Percentiles rank a stretch among this genome's conserved stretches.
Evolutionary conservation across 2,888 invertebrate species (phyloP).

Genomic region (Mythimna albipuncta): DNA sequence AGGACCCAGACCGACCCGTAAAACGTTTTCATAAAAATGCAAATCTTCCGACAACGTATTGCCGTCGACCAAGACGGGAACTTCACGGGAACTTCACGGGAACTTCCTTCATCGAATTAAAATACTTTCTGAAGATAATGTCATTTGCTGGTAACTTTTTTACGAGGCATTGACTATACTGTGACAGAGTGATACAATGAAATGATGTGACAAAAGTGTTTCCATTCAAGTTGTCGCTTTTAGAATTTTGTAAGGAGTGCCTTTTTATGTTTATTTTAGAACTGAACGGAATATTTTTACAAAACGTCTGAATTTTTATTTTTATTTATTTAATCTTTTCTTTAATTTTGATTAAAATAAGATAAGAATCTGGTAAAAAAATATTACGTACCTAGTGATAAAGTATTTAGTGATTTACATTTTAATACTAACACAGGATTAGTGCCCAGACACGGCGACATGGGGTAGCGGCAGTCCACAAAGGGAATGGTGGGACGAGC

Average conservation of each 20-base stretch:
- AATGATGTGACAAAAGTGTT: conserved; percentile 42
- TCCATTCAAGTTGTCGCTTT: conserved; percentile 19
- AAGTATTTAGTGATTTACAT: no score
- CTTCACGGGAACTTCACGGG: conserved; percentile 73
- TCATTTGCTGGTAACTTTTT: conserved; percentile 77
- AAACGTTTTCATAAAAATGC: conserved; percentile 89
- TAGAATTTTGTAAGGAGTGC: conserved; percentile 15
- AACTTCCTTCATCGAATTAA: conserved; percentile 85
- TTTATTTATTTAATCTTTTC: not conserved
- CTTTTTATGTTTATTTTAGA: conserved; percentile 7
- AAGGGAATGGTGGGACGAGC: no score
- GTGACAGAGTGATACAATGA: conserved; percentile 56
- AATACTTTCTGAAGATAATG: conserved; percentile 84
- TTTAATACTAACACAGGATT: no score
- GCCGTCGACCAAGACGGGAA: conserved; percentile 73
- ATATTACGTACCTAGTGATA: no score
- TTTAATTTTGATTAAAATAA: no score
- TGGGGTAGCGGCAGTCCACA: no score
- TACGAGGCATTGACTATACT: conserved; percentile 60
- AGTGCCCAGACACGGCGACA: no score
- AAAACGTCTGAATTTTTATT: not conserved
- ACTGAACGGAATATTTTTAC: not conserved
- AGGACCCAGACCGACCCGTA: conserved; percentile 72
- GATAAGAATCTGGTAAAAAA: no score
- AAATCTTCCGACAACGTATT: conserved; percentile 86